phyloP scores from a whole-genome alignment of 2,797 vertebrate genomes.

The Eptatretus atami region DNA sequence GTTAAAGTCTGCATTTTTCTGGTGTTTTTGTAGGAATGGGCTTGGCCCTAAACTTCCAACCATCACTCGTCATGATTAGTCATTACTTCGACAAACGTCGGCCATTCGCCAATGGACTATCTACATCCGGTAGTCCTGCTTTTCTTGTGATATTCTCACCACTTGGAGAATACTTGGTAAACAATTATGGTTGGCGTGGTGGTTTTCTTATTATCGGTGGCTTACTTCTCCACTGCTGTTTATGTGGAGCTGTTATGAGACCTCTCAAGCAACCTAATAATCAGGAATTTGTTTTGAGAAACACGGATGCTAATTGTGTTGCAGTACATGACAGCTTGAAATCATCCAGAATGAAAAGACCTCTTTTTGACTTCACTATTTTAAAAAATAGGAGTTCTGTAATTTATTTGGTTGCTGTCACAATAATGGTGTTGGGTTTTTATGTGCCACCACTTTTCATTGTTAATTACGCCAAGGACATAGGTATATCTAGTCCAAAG shows the following conservation, averaged over 20 bases:
- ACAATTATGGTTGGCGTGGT: constrained; percentile 53
- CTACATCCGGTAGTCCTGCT: constrained; percentile 64
- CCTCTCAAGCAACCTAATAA: constrained; percentile 19
- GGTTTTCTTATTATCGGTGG: constrained; percentile 72
- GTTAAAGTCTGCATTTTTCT: constrained; percentile 6
- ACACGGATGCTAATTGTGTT: neutral
- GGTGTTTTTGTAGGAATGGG: constrained; percentile 31
- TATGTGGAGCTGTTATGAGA: constrained; percentile 58
- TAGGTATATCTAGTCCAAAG: constrained; percentile 37
- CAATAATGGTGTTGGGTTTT: constrained; percentile 72
- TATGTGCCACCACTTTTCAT: constrained; percentile 80
- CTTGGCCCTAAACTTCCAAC: constrained; percentile 72
- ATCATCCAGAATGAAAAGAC: constrained; percentile 16
- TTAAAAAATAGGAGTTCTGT: constrained; percentile 50
- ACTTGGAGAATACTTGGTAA: constrained; percentile 44
- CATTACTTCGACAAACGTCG: constrained; percentile 55
- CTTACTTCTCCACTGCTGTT: constrained; percentile 64
- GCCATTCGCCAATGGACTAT: constrained; percentile 58
- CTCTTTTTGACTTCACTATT: constrained; percentile 53
- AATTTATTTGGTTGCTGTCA: constrained; percentile 46
- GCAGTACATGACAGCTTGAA: neutral
- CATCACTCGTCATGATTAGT: constrained; percentile 81
- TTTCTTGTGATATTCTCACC: constrained; percentile 63
- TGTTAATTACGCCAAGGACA: constrained; percentile 61
- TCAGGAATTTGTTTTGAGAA: constrained; percentile 18